A percentile compares a stretch with the other conserved stretches of the same genome.
Conservation (phyloP, 2,888 invertebrate genomes). For the Periphyllus acericola region DNA sequence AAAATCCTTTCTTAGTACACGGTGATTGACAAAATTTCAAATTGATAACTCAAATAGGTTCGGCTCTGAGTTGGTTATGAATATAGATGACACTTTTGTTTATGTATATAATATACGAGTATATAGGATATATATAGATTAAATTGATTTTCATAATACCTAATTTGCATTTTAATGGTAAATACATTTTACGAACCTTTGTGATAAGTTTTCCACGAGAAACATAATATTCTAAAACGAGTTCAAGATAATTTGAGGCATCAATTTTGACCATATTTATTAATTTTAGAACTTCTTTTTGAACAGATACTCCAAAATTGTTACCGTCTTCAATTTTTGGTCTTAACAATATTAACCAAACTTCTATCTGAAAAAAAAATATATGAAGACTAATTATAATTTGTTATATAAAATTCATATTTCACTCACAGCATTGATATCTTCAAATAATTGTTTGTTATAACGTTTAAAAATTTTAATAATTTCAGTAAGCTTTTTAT, state of each 20-base stretch:
- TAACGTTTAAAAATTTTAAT: slow-evolving; percentile 95
- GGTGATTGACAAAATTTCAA: no score
- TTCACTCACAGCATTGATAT: slow-evolving; percentile 89
- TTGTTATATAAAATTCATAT: neutral
- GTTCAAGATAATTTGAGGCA: slow-evolving; percentile 97
- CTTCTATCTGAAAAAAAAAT: slow-evolving; percentile 78
- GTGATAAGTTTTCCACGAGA: slow-evolving; percentile 80
- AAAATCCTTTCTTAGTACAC: no score
- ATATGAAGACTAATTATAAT: neutral
- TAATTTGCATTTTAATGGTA: neutral
- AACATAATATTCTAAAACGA: slow-evolving; percentile 90
- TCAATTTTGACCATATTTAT: slow-evolving; percentile 98
- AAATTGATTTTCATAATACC: no score
- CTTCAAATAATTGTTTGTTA: slow-evolving; percentile 93
- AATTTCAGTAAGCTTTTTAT: slow-evolving; percentile 86
- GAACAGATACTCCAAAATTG: slow-evolving; percentile 98
- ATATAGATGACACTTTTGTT: no score
- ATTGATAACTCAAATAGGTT: no score
- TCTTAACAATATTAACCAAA: slow-evolving; percentile 99
- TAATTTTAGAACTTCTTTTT: no score
- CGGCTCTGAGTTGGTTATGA: no score
- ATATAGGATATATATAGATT: no score
- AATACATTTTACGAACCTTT: slow-evolving; percentile 69
- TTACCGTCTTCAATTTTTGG: slow-evolving; percentile 99
- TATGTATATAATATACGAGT: no score